Base-by-base conservation (phyloP, 1,140 invertebrate genomes). In the Drosophila erecta region DNA sequence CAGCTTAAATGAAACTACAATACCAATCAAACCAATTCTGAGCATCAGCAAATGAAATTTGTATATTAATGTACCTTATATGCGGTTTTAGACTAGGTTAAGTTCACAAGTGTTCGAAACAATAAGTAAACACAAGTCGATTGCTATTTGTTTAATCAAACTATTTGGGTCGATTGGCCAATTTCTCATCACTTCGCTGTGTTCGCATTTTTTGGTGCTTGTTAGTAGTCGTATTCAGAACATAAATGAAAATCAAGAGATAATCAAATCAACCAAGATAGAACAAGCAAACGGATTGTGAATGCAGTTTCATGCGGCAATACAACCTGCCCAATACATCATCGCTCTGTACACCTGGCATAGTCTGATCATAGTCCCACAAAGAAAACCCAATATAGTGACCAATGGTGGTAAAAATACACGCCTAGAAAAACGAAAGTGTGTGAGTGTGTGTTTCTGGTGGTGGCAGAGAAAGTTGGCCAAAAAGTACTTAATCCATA, bases 331-430 rank as follows among this genome's bases (percentile, higher is more conserved):
- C 96, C 92, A 97, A 95, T 94, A 94, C 95, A 94, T 97, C 96
- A 94, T 97, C 96, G 93, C 95, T 95, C 54, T 73, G 69, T 91
- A 95, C 94, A 90, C 96, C 96, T 90, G 95, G 95, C 92, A 97
- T 94, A 80, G 94, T 95, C 81, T 96, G 94, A 94, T 97, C 96
- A 95, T 95, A 97, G 94, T 97, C 96, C 96, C 96, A 97, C 90
- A 96, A 93, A 92, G 95, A 94, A 92, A 96, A 93, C 90, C 94
- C 93, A 92, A 96, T 92, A 93, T 94, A 94, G 93, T 96, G 95
- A 81, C 94, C 94, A 93, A 95, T 94, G 90, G 93, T 93, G 89
- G 95, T 94, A 93, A 96, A 95, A 93, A 95, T 93, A 91, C 94
- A 94, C 95, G 95, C 95, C 96, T 96, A 94, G 76, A 92, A 90